A percentile compares a stretch with the other conserved stretches of the same genome.
Evolutionary conservation across 2,113 vertebrate genomes (phyloP).

Genomic region (Amia ocellicauda): DNA sequence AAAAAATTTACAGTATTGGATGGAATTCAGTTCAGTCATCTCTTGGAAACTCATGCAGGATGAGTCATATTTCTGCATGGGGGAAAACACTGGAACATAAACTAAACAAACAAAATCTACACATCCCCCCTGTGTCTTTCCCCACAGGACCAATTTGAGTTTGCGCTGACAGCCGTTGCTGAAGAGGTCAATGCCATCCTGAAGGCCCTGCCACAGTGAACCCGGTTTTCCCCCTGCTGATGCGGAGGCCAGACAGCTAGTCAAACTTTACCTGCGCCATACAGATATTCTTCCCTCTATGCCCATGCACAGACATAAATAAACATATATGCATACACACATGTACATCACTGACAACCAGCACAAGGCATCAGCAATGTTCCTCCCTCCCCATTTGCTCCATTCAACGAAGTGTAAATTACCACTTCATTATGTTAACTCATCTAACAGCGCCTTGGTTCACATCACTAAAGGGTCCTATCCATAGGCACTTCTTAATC

Average conservation of each 20-base stretch:
- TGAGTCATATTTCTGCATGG: too few relatives aligned
- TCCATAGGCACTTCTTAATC: too few relatives aligned
- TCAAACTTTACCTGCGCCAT: constrained; percentile 5
- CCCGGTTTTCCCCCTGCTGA: not conserved
- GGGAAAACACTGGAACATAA: too few relatives aligned
- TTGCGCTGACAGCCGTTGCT: constrained; percentile 88
- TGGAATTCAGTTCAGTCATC: too few relatives aligned
- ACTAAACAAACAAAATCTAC: too few relatives aligned
- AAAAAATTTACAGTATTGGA: too few relatives aligned
- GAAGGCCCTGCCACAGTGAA: constrained; percentile 91
- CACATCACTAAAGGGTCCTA: too few relatives aligned
- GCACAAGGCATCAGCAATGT: not conserved
- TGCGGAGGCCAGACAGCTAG: not conserved
- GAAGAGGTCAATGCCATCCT: constrained; percentile 97
- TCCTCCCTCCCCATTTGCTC: not conserved
- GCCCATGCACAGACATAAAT: constrained; percentile 23
- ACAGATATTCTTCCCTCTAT: constrained; percentile 21
- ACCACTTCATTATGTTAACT: too few relatives aligned
- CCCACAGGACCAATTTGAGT: constrained; percentile 95
- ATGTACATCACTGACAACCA: constrained; percentile 16
- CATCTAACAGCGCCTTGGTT: too few relatives aligned
- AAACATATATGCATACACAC: constrained; percentile 12
- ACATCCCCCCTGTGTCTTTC: not conserved
- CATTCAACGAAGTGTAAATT: too few relatives aligned
- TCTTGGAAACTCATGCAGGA: too few relatives aligned